phyloP scores from a whole-genome alignment of 1,140 invertebrate species.

The Sycophila sp. region DNA sequence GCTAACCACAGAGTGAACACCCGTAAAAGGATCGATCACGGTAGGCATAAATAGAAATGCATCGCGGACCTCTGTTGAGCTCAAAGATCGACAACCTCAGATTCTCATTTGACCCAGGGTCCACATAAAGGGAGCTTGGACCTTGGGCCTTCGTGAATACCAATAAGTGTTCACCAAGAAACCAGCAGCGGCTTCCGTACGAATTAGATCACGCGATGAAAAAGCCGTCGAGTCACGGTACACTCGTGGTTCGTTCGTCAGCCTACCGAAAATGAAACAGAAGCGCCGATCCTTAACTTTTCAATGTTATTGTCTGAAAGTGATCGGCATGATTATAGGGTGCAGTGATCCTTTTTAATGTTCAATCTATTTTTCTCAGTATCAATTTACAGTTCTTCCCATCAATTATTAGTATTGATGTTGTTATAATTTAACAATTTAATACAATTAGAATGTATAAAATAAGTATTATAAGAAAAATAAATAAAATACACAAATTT shows the following conservation, averaged over 20 bases:
- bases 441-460: too few relatives aligned
- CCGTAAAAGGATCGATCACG: conserved; percentile 23
- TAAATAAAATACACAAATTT: too few relatives aligned
- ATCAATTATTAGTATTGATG: too few relatives aligned
- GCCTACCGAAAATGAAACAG: background rate
- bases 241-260: background rate
- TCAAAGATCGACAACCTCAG: too few relatives aligned
- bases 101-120: background rate
- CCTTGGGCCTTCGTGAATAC: background rate
- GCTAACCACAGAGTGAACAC: background rate
- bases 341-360: too few relatives aligned
- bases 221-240: conserved; percentile 33
- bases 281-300: background rate
- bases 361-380: too few relatives aligned
- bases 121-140: background rate
- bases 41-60: conserved; percentile 26
- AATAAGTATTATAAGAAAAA: too few relatives aligned
- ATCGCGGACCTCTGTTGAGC: too few relatives aligned
- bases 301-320: too few relatives aligned
- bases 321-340: too few relatives aligned
- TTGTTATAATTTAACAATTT: too few relatives aligned
- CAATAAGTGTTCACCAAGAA: background rate
- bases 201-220: conserved; percentile 35
- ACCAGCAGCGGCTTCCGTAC: conserved; percentile 38
- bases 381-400: too few relatives aligned